Evolutionary conservation across 2,113 vertebrate species (phyloP), one percentile per base, ranked within the genome.

Genomic region (Chauna torquata): DNA sequence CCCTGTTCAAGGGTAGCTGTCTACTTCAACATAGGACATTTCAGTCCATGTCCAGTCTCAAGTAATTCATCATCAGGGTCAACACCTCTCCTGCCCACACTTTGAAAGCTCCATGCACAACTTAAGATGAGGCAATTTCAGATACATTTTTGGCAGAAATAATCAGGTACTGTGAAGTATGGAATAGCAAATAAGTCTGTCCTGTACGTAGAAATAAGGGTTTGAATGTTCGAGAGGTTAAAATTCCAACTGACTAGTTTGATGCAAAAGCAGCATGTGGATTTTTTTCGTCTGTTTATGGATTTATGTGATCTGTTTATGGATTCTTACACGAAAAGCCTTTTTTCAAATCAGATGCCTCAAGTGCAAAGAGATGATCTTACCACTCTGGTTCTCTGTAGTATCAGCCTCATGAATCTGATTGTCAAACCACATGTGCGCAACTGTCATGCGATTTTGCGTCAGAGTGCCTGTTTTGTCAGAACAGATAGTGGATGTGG

Each of bases 381-480:
- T 88, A 98, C 98, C 98, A 6, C 98, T 98, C 97, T 98, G 98
- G 62, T 98, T 98, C 95, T 98, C 98, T 15, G 98, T 98, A 4
- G 98, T 98, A 57, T 98, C 98, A 8, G 98, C 98, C 94, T 98
- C 98, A 0, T 98, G 98, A 82, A 98, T 98, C 57, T 98, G 98
- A 97, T 98, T 98, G 96, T 98, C 98, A 92, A 98, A 98, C 98
- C 98, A 98, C 98, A 98, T 98, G 95, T 98, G 98, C 0, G 98
- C 98, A 69, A 98, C 98, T 0, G 98, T 98, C 98, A 98, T 98
- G 12, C 98, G 98, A 34, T 98, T 98, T 97, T 98, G 98, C 44
- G 98, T 98, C 70, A 98, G 97, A 18, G 98, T 98, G 77, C 98
- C 98, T 3, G 98, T 98, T 82, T 98, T 98, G 89, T 98, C 98